Percentiles rank a stretch among this genome's conserved stretches.
These are phyloP conservation scores for Bolinopsis microptera DNA, from an alignment of 37 sponge, comb jelly and placozoan species.

Conservation along the genomic window DNA sequence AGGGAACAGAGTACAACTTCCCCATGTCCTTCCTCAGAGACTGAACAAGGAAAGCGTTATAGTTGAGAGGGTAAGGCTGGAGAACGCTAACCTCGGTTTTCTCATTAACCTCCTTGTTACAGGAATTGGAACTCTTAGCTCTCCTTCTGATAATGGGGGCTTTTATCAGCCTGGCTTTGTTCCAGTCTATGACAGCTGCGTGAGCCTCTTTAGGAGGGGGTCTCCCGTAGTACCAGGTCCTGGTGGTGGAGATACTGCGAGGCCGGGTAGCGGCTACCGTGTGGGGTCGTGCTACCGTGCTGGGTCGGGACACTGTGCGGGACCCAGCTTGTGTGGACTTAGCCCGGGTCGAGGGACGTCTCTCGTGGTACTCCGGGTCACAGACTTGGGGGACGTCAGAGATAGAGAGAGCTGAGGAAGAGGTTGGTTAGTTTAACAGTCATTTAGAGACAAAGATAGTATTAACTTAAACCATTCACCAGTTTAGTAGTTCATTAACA, in stretches of 20 bases:
- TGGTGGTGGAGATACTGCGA: neutral
- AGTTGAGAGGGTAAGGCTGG: conserved; percentile 56
- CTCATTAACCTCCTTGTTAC: conserved; percentile 12
- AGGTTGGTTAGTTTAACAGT: too few species aligned
- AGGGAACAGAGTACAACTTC: neutral
- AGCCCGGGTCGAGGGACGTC: conserved; percentile 14
- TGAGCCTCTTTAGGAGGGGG: conserved; percentile 42
- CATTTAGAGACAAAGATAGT: too few species aligned
- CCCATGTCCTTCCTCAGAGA: conserved; percentile 45
- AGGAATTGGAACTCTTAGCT: neutral
- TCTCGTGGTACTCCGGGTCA: neutral
- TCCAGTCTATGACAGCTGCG: conserved; percentile 57
- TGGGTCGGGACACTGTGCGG: neutral
- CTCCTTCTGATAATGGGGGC: conserved; percentile 38
- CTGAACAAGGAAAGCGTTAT: conserved; percentile 63
- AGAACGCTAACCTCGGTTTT: conserved; percentile 50
- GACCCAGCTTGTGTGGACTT: conserved; percentile 1
- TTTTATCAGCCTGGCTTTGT: conserved; percentile 23
- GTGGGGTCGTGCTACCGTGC: neutral
- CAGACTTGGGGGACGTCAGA: neutral
- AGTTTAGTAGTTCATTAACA: too few species aligned
- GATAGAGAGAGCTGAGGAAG: neutral
- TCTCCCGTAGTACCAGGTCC: conserved; percentile 18
- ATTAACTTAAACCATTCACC: too few species aligned
- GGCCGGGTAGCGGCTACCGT: neutral